These are phyloP conservation scores for Lepus americanus DNA, from an alignment of 2,113 vertebrate genomes.

Conservation along the genomic window DNA sequence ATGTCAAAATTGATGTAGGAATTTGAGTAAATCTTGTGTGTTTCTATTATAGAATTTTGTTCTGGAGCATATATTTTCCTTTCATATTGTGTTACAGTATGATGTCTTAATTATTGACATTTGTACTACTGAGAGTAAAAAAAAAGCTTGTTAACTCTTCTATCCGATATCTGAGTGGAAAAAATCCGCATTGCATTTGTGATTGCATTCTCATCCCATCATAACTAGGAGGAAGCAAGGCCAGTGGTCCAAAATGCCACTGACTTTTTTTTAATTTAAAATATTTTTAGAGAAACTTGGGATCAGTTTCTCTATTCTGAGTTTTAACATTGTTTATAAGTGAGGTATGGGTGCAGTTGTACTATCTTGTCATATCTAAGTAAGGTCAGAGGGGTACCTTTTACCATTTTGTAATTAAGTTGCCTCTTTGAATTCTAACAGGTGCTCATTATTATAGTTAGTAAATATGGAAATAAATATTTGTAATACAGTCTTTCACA, in stretches of 20 bases:
- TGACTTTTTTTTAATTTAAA: neutral
- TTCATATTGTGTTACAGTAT: conserved; percentile 15
- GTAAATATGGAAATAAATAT: conserved; percentile 25
- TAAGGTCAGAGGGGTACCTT: neutral
- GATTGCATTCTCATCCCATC: neutral
- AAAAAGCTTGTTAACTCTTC: neutral
- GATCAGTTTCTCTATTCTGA: neutral
- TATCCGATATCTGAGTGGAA: neutral
- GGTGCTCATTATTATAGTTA: neutral
- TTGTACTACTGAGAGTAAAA: neutral
- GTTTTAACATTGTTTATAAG: neutral
- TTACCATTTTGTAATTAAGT: conserved; percentile 54
- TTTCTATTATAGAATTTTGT: neutral
- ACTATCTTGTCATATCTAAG: neutral
- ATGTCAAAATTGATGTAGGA: neutral
- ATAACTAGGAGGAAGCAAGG: conserved; percentile 37
- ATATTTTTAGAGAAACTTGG: neutral
- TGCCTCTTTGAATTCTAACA: neutral
- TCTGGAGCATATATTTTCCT: neutral
- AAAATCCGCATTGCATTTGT: neutral
- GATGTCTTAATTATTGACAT: neutral
- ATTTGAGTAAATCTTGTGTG: neutral
- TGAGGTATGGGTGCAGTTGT: neutral
- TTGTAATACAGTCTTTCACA: conserved; percentile 1
- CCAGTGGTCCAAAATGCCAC: neutral